Percentiles rank a stretch among this genome's conserved stretches.
These are phyloP conservation scores for Scomberomorus guttatus DNA, from an alignment of 2,797 vertebrate genomes.

Conservation along the genomic window DNA sequence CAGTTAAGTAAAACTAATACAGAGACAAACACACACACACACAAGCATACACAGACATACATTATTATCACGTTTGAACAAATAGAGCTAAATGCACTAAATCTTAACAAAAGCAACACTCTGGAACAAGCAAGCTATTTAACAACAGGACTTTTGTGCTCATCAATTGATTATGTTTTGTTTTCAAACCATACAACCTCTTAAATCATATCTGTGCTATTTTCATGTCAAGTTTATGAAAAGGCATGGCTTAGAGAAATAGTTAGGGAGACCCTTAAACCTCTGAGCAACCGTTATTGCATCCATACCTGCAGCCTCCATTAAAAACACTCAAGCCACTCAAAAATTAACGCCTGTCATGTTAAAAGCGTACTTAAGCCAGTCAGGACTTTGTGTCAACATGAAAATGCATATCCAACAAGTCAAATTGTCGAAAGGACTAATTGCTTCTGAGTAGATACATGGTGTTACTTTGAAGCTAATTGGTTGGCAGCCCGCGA, in stretches of 20 bases:
- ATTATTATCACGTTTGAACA: conserved; percentile 62
- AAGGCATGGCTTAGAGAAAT: conserved; percentile 66
- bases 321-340: conserved; percentile 39
- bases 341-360: conserved; percentile 41
- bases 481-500: conserved; percentile 40
- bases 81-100: conserved; percentile 60
- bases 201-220: conserved; percentile 60
- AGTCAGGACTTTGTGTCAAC: conserved; percentile 45
- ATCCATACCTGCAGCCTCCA: conserved; percentile 46
- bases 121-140: conserved; percentile 68
- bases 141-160: conserved; percentile 74
- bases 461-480: conserved; percentile 42
- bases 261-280: conserved; percentile 49
- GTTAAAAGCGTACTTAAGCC: conserved; percentile 62
- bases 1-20: conserved; percentile 64
- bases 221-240: conserved; percentile 67
- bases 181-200: conserved; percentile 50
- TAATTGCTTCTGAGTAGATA: conserved; percentile 57
- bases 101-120: conserved; percentile 71
- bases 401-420: conserved; percentile 33
- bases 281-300: conserved; percentile 54
- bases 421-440: conserved; percentile 31
- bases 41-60: conserved; percentile 68
- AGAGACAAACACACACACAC: conserved; percentile 59
- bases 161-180: conserved; percentile 60